A percentile compares a stretch with the other conserved stretches of the same genome.
These are phyloP conservation scores for Epinephelus cyanopodus DNA, from an alignment of 2,113 vertebrate species.

Conservation along the genomic window DNA sequence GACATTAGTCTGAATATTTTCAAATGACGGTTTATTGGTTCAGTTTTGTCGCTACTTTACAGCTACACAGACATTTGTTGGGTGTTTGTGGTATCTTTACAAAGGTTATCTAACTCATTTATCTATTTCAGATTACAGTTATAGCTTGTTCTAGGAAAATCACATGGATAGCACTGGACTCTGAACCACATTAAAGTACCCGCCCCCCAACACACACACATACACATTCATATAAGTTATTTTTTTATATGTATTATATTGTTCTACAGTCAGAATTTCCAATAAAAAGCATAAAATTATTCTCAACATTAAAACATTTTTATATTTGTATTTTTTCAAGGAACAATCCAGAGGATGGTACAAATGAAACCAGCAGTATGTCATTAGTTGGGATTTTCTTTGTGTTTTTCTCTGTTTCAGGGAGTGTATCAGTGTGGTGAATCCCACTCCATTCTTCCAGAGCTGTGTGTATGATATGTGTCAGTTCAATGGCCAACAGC, in stretches of 20 bases:
- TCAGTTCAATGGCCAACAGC: slow-evolving; percentile 78
- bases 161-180: background rate
- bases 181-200: background rate
- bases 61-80: background rate
- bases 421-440: slow-evolving; percentile 82
- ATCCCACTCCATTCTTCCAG: slow-evolving; percentile 81
- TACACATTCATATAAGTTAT: background rate
- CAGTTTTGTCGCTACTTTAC: background rate
- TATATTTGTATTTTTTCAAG: background rate
- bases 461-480: slow-evolving; percentile 89
- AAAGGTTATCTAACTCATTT: slow-evolving; percentile 2
- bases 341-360: background rate
- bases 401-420: slow-evolving; percentile 60
- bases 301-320: background rate
- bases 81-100: background rate
- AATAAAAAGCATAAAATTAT: too few relatives aligned
- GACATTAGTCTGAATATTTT: background rate
- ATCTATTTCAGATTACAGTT: slow-evolving; percentile 10
- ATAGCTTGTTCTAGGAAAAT: background rate
- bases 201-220: background rate
- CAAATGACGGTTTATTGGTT: background rate
- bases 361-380: background rate
- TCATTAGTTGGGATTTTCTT: background rate
- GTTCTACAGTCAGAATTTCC: too few relatives aligned
- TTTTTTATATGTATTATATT: background rate